Evolutionary conservation across 1,140 invertebrate species (phyloP).

Genomic region (Drosophila dunni): DNA sequence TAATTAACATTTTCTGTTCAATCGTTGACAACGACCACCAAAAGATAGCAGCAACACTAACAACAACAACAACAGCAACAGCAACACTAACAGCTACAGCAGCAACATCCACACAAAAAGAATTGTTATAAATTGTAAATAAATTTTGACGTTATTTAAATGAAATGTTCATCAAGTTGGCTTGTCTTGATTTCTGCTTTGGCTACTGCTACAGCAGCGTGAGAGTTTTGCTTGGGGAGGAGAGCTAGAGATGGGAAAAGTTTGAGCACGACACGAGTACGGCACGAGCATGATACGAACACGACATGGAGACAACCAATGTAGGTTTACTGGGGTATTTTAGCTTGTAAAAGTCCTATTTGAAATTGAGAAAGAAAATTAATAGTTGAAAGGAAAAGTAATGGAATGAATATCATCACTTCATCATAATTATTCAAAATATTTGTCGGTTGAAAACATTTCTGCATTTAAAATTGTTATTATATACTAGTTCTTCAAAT

Average conservation of each 20-base stretch:
- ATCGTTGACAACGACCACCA: constrained; percentile 57
- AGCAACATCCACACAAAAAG: constrained; percentile 33
- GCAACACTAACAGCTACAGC: background rate
- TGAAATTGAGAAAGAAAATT: too few relatives aligned
- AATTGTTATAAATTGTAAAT: constrained; percentile 82
- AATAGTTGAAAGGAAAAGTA: too few relatives aligned
- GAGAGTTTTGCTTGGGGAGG: constrained; percentile 51
- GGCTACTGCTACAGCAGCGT: constrained; percentile 33
- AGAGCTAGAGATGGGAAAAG: constrained; percentile 4
- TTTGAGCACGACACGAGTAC: background rate
- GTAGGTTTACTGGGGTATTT: background rate
- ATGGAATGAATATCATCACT: too few relatives aligned
- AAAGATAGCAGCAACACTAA: constrained; percentile 55
- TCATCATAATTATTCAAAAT: too few relatives aligned
- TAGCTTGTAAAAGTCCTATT: too few relatives aligned
- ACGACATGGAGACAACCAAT: background rate
- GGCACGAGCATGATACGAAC: too few relatives aligned
- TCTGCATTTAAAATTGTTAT: too few relatives aligned
- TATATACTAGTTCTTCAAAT: too few relatives aligned
- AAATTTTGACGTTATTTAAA: constrained; percentile 64
- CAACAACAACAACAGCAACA: background rate
- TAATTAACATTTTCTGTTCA: constrained; percentile 75
- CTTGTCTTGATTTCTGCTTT: background rate
- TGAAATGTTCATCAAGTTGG: constrained; percentile 38
- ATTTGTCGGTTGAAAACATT: too few relatives aligned